Evolutionary conservation across 2,888 invertebrate species (phyloP), one percentile per base, ranked within the genome.

Genomic region (Heliconius aoede): DNA sequence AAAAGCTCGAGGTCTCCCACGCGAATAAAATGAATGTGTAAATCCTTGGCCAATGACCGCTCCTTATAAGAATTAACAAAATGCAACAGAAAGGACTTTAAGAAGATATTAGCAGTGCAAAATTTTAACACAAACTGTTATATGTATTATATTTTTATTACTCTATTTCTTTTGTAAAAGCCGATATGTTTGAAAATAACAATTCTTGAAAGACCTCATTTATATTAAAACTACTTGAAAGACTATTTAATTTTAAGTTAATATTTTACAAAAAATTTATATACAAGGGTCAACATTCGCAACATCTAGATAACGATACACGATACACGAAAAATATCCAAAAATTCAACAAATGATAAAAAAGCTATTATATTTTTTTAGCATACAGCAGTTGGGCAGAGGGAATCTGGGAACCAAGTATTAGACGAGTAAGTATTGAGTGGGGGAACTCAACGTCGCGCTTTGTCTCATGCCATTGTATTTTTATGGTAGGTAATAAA

Each of bases 1-100:
- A 84, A 86, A 86, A 86, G 84, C 85, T 86, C 83, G 82, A 83
- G 81, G 81, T 84, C 89, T 86, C 93, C 93, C 91, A 93, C 93
- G 88, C 90, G 73, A 76, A 82, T 82, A 83, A 85, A 86, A 86
- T 86, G 86, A 86, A 84, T 84, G 85, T 82, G 80, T 80, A 85
- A 82, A 85, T 83, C 85, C 89, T 93, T 93, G 87, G 86, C 89
- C 89, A 91, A 90, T 84, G 86, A 84, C 86, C 87, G 86, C 82
- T 81, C 88, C 88, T 84, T 88, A 84, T 85, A 86, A 81, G 68
- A 82, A 82, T 79, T 81, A 71, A 67, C 79, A 72, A 79, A 79
- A 81, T 73, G 60, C 73, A 76, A 69, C 28, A 64, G 55, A 76
- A 72, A 55, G 46, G 74, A 76, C 72, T 73, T 71, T 72, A 71